A percentile compares a stretch with the other conserved stretches of the same genome.
phyloP scores from a whole-genome alignment of 2,113 vertebrate species.

The Myanophis thanlyinensis region DNA sequence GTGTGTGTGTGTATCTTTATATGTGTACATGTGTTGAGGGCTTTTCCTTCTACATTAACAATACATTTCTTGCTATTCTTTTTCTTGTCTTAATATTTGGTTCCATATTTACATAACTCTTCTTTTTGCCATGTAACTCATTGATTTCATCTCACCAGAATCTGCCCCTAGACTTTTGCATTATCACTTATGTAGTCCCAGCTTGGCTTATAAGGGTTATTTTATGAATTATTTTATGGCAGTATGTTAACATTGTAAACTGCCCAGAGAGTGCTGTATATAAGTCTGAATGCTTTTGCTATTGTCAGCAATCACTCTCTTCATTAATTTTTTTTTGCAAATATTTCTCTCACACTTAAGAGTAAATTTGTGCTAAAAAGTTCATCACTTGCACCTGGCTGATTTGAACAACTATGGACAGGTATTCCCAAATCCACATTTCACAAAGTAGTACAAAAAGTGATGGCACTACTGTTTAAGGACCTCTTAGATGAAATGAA shows the following conservation, averaged over 20 bases:
- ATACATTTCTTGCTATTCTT: background rate
- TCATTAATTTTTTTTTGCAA: background rate
- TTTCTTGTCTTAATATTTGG: background rate
- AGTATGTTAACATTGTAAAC: background rate
- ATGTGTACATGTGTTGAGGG: background rate
- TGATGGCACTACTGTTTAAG: background rate
- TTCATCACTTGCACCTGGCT: background rate
- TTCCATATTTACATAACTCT: background rate
- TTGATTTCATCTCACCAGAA: background rate
- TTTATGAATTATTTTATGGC: background rate
- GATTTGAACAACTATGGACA: background rate
- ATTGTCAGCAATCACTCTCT: background rate
- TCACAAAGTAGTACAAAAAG: background rate
- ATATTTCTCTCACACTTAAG: background rate
- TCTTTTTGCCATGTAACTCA: background rate
- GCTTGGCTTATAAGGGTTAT: background rate
- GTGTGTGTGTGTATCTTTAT: background rate
- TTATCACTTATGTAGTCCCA: background rate
- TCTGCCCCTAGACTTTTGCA: background rate
- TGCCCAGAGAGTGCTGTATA: background rate
- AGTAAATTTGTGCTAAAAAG: background rate
- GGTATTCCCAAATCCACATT: background rate
- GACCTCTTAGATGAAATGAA: background rate
- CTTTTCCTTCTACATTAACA: background rate
- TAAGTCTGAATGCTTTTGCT: background rate